Base-by-base conservation (phyloP, 2,888 invertebrate genomes). In the Tetramorium bicarinatum region DNA sequence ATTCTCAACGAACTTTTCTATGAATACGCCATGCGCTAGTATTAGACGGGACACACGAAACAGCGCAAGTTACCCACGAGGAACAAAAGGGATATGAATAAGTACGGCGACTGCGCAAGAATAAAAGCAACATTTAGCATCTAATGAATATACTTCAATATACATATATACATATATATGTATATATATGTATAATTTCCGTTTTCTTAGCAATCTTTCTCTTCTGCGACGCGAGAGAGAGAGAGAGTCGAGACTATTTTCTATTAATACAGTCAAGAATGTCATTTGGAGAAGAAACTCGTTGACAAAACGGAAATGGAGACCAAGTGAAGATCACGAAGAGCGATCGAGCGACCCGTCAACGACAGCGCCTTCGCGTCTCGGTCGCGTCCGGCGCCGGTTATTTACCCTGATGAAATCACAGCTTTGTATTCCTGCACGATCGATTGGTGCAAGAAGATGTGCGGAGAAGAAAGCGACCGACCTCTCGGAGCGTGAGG, bases 271-370 rank as follows among this genome's bases (percentile, higher is more conserved):
- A 44, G 38, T 38, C 66, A 54, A 72, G 61, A 64, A 61, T 25
- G 49, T 67, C 62, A 82, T 52, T 81, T 86, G 80, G 71, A 62
- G 80, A 82, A 86, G 66, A 71, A 87, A 83, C 83, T 85, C 76
- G 79, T 67, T 38, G 82, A 66, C 59, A 69, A 83, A 90, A 86
- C 84, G 87, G 86, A 86, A 90, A 88, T 90, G 85, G 89, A 84
- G 87, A 89, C 85, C 87, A 86, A 87, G 85, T 84, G 85, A 87
- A 66, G 69, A 83, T 72, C 74, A 87, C 85, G 86, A 88, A 85
- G 88, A 86, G 88, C 90, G 90, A 92, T 92, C 88, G 92, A 85
- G 86, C 79, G 86, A 91, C 85, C 85, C 88, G 92, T 92, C 92
- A 91, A 90, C 87, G 85, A 76, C 91, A 92, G 90, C 80, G 83